Conservation (phyloP, 2,888 invertebrate genomes). For the Myathropa florea region DNA sequence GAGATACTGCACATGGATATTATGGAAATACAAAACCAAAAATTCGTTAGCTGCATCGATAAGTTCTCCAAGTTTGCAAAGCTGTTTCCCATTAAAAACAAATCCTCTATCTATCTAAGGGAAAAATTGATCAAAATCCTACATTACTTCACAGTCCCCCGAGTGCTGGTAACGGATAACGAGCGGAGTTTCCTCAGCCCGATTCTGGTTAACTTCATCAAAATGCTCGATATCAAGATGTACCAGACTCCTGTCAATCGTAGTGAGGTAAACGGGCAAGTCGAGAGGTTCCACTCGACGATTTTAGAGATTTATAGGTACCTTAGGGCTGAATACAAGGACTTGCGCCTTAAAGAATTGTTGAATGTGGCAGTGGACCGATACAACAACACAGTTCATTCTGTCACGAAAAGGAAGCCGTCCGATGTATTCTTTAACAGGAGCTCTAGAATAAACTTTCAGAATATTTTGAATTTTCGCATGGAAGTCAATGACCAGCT, state of each 20-base stretch:
- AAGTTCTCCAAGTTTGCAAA: constrained; percentile 20
- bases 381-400: constrained; percentile 68
- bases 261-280: not conserved
- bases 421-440: constrained; percentile 62
- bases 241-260: constrained; percentile 44
- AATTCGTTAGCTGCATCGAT: constrained; percentile 48
- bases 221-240: constrained; percentile 42
- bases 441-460: not conserved
- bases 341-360: constrained; percentile 20
- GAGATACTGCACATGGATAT: too few species aligned
- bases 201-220: constrained; percentile 6
- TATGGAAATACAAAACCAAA: constrained; percentile 41
- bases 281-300: not conserved
- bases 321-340: constrained; percentile 38
- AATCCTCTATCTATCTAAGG: constrained; percentile 9
- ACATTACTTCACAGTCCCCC: constrained; percentile 8
- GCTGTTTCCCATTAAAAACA: constrained; percentile 58
- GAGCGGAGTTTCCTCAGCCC: constrained; percentile 10
- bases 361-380: constrained; percentile 55
- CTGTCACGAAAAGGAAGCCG: constrained; percentile 56
- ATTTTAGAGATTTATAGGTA: constrained; percentile 46
- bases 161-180: constrained; percentile 56
- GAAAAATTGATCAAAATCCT: not conserved
- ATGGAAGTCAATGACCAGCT: constrained; percentile 2
- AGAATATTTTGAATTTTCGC: not conserved